Conservation (phyloP, 2,888 invertebrate species). For the Meliscaeva auricollis region DNA sequence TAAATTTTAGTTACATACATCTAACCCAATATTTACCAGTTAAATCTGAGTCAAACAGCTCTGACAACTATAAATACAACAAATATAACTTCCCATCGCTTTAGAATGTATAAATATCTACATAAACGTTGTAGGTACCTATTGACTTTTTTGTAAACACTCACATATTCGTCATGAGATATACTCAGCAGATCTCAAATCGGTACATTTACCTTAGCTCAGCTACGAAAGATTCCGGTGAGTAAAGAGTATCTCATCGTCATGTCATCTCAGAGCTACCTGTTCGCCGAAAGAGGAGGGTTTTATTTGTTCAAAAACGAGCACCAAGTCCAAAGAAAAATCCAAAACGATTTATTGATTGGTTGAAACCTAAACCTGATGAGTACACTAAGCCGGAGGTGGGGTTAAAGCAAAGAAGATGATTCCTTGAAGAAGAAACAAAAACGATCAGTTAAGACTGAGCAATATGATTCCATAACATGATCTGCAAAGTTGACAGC, state of each 20-base stretch:
- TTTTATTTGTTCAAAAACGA: conserved; percentile 59
- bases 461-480: conserved; percentile 47
- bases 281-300: conserved; percentile 67
- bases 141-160: background rate
- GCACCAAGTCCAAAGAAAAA: conserved; percentile 51
- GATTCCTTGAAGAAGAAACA: conserved; percentile 36
- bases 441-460: conserved; percentile 37
- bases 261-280: conserved; percentile 42
- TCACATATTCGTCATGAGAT: conserved; percentile 14
- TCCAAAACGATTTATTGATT: conserved; percentile 70
- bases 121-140: background rate
- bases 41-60: conserved; percentile 36
- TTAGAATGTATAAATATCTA: background rate
- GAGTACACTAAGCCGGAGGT: conserved; percentile 56
- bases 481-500: conserved; percentile 63
- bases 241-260: background rate
- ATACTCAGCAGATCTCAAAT: conserved; percentile 6
- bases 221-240: background rate
- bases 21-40: conserved; percentile 38
- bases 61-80: background rate
- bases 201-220: conserved; percentile 2
- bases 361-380: conserved; percentile 51
- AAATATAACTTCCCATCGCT: conserved; percentile 2
- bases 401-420: conserved; percentile 62
- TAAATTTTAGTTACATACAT: background rate